Evolutionary conservation across 2,888 invertebrate genomes (phyloP), one percentile per base, ranked within the genome.

Genomic region (Congeria kusceri): DNA sequence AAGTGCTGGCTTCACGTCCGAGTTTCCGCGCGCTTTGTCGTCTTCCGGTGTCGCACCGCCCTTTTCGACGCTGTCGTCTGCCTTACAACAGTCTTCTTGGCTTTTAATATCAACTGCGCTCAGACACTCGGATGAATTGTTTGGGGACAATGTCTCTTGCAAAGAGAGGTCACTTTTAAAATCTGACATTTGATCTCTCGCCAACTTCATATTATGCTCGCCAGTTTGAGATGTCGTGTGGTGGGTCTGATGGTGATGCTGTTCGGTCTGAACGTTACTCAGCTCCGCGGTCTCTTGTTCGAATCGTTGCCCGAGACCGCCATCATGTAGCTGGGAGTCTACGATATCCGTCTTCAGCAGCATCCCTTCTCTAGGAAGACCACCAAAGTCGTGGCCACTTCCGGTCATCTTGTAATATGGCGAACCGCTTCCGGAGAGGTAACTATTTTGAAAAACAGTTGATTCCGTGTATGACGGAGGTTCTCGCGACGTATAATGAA

Each of bases 1-100:
- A 71, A 92, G 83, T 0, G 92, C 88, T 0, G 92, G 92, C 73
- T 92, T 92, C 0, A 87, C 85, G 28, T 90, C 91, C 20, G 87
- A 85, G 77, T 86, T 81, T 84, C 90, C 77, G 46, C 84, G 74
- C 13, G 86, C 82, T 72, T 85, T 84, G 62, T 86, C 86, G 7
- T 87, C 85, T 18, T 84, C 85, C 0, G 70, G 79, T 63, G 76
- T 78, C 15, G 70, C 81, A 15, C 79, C 78, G 20, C 70, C 76
- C 20, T 66, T 79, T 23, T 83, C 78, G 32, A 80, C 74, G 53
- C 76, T 78, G 15, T 85, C 83, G 57, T 83, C 80, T 56, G 73
- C 44, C 57, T 78, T 69, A 27, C 46, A 28, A 59, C 75, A 63
- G 32, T 76, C 62, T 2, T 81, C 81, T 44, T 75, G 76, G 3